phyloP scores from a whole-genome alignment of 1,140 invertebrate species.

The Amyelois transitella region DNA sequence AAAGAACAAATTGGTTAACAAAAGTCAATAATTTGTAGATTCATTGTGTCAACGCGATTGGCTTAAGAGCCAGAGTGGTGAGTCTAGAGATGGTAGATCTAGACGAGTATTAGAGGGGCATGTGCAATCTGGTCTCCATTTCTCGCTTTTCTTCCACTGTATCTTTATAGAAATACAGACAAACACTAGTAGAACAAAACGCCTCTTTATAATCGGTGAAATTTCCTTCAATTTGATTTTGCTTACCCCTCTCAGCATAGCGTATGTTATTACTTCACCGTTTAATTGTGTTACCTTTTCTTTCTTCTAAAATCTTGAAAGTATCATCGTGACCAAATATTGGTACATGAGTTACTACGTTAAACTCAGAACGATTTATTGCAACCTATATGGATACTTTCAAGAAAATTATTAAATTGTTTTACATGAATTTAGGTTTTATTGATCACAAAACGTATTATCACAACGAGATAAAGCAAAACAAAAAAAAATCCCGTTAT shows the following conservation, averaged over 20 bases:
- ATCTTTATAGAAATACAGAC: conserved; percentile 19
- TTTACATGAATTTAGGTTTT: no score
- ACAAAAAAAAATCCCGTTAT: no score
- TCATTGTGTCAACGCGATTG: conserved; percentile 71
- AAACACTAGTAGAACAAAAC: background rate
- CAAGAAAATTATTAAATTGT: no score
- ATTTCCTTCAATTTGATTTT: background rate
- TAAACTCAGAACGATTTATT: no score
- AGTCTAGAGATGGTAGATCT: conserved; percentile 69
- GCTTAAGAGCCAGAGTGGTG: conserved; percentile 71
- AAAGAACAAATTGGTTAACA: background rate
- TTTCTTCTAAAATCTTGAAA: conserved; percentile 9
- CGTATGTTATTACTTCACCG: background rate
- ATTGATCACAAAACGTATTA: no score
- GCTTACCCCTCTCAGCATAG: background rate
- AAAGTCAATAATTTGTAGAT: conserved; percentile 53
- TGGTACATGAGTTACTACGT: background rate
- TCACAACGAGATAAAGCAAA: no score
- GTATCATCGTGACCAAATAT: conserved; percentile 3
- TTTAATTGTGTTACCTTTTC: background rate
- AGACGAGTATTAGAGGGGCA: conserved; percentile 65
- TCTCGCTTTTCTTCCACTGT: conserved; percentile 29
- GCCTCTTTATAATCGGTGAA: background rate
- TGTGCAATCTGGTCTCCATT: conserved; percentile 43
- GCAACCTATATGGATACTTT: no score